Percentiles rank a stretch among this genome's conserved stretches.
Conservation (phyloP, 35 echinoderm and acorn worm species). For the Apostichopus japonicus region DNA sequence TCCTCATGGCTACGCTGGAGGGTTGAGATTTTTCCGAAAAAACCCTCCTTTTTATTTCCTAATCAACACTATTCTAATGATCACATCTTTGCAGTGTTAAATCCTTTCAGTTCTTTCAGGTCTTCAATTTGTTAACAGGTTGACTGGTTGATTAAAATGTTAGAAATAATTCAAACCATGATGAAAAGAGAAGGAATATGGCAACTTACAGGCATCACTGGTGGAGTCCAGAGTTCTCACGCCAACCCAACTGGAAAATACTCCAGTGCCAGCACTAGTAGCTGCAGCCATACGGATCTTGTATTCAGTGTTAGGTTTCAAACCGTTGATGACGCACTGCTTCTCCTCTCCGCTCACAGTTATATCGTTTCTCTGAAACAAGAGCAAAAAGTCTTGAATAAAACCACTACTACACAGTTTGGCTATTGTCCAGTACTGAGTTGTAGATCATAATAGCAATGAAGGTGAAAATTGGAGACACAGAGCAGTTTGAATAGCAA, state of each 20-base stretch:
- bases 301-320: slow-evolving; percentile 20
- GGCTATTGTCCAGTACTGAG: neutral
- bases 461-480: too few relatives aligned
- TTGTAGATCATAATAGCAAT: neutral
- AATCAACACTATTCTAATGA: too few relatives aligned
- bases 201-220: neutral
- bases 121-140: too few relatives aligned
- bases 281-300: slow-evolving; percentile 31
- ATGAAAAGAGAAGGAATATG: neutral
- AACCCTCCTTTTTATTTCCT: too few relatives aligned
- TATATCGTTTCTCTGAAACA: neutral
- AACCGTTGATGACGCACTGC: neutral
- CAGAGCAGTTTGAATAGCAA: too few relatives aligned
- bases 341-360: neutral
- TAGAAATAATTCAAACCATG: neutral
- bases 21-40: too few relatives aligned
- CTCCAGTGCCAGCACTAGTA: neutral
- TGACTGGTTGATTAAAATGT: too few relatives aligned
- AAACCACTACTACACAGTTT: neutral
- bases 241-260: slow-evolving; percentile 4
- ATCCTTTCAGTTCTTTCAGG: too few relatives aligned
- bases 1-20: too few relatives aligned
- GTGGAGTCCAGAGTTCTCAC: slow-evolving; percentile 2
- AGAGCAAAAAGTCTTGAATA: neutral
- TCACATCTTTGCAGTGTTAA: too few relatives aligned